Base-by-base conservation (phyloP, 2,113 vertebrate species). In the Chionis minor region DNA sequence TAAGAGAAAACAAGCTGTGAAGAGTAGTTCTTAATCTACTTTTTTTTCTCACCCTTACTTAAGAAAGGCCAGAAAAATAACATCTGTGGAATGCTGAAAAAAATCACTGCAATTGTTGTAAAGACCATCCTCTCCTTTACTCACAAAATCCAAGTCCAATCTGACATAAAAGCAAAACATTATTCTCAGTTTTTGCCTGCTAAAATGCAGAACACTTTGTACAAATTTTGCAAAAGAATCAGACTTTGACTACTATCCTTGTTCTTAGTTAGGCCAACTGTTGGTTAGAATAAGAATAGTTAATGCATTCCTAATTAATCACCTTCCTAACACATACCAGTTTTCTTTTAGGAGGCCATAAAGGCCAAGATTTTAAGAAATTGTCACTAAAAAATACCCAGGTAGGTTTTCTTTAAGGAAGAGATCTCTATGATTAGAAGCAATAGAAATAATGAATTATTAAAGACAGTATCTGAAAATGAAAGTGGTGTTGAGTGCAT, bases 281-380 rank as follows among this genome's bases (percentile, higher is more conserved):
- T 42, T 82, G 44, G 4, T 52, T 72, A 90, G 10, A 19, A 11
- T 17, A 69, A 33, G 21, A 54, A 12, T 10, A 67, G 20, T 49
- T 55, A 47, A 62, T 40, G 16, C 9, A 52, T 63, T 84, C 47
- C 26, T 62, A 62, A 54, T 61, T 63, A 74, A 78, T 45, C 10
- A 35, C 13, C 22, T 86, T 52, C 55, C 7, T 79, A 63, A 40
- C 4, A 26, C 2, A 0, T 6, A 62, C 13, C 1, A 1, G 14
- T 35, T 80, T 81, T 78, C 18, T 78, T 82, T 91, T 10, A 35
- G 27, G 24, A 72, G 24, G 14, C 32, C 21, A 24, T 51, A 88
- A 59, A 88, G 15, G 12, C 10, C 24, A 66, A 88, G 14, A 62
- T 28, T 86, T 47, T 52, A 28, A 59, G 59, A 79, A 87, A 79